phyloP scores from a whole-genome alignment of 2,888 invertebrate genomes.

The Thereva nobilitata region DNA sequence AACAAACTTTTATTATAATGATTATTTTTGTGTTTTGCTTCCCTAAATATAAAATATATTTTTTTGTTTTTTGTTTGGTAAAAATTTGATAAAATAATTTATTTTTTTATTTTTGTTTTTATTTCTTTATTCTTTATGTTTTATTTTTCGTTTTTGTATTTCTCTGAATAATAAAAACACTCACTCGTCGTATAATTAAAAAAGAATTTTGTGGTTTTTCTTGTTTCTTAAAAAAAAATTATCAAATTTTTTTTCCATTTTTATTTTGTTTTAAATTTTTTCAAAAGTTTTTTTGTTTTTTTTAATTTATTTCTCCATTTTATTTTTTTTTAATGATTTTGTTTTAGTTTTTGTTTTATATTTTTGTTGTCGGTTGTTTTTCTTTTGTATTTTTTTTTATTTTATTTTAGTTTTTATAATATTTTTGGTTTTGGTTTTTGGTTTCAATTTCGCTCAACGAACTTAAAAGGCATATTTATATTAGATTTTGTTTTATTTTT shows the following conservation, averaged over 20 bases:
- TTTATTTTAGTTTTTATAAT: constrained; percentile 5
- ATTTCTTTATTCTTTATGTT: not conserved
- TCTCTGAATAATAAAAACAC: too few relatives aligned
- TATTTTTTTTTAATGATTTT: constrained; percentile 5
- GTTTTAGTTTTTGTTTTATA: constrained; percentile 4
- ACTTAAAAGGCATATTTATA: constrained; percentile 33
- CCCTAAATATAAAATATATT: not conserved
- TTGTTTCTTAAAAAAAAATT: too few relatives aligned
- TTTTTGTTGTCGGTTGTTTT: constrained; percentile 1
- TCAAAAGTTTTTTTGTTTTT: not conserved
- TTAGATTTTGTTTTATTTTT: not conserved
- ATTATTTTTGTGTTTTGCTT: too few relatives aligned
- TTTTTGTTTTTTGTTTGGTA: not conserved
- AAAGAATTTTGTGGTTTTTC: too few relatives aligned
- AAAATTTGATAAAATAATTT: not conserved
- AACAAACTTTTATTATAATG: too few relatives aligned
- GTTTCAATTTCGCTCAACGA: constrained; percentile 17
- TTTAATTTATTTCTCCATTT: not conserved
- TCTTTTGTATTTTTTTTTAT: constrained; percentile 7
- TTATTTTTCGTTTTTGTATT: not conserved
- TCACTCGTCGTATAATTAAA: too few relatives aligned
- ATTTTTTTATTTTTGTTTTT: not conserved
- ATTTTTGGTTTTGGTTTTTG: constrained; percentile 15
- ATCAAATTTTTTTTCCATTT: not conserved
- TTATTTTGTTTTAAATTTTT: not conserved